Evolutionary conservation across 2,113 vertebrate species (phyloP), one percentile per base, ranked within the genome.

Genomic region (Theropithecus gelada): DNA sequence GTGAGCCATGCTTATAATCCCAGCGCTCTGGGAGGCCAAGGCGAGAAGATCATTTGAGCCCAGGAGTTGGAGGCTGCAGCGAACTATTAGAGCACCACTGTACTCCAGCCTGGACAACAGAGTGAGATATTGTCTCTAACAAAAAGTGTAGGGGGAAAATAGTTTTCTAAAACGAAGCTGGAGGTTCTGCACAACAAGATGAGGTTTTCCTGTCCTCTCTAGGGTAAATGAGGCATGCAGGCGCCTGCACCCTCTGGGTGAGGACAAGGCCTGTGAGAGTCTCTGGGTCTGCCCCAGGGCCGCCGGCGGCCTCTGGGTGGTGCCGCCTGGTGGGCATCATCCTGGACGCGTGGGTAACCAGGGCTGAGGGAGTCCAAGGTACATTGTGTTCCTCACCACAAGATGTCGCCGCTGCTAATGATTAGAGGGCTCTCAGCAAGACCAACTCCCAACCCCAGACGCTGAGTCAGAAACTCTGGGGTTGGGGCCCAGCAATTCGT

Each of bases 381-480:
- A 66, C 35, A 3, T 96, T 57, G 87, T 68, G 1, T 0, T 57
- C 5, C 14, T 50, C 22, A 84, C 97, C 98, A 95, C 97, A n/a
- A 97, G 98, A 87, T 97, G 98, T 57, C 98, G 81, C 97, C 94
- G 90, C 73, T 16, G 95, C 79, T 93, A 90, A 76, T 43, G n/a
- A 11, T 70, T 84, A 91, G 76, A 73, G 25, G 10, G 27, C 64
- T 0, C 20, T 0, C 32, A 38, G 52, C 43, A 0, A 50, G 79
- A 3, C 12, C 27, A 27, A 22, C 52, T 52, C 35, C 14, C 0
- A 30, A 0, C 14, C 35, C 14, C 16, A 35, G 30, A 57, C 0
- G 1, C 14, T 1, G 10, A 43, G 10, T 45, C 61, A 17, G 40
- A 70, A 35, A 10, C 30, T 23, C 57, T 6, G n/a, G 43, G 27